These are phyloP conservation scores for Cherax destructor DNA, from an alignment of 1,140 invertebrate species.

Conservation along the genomic window DNA sequence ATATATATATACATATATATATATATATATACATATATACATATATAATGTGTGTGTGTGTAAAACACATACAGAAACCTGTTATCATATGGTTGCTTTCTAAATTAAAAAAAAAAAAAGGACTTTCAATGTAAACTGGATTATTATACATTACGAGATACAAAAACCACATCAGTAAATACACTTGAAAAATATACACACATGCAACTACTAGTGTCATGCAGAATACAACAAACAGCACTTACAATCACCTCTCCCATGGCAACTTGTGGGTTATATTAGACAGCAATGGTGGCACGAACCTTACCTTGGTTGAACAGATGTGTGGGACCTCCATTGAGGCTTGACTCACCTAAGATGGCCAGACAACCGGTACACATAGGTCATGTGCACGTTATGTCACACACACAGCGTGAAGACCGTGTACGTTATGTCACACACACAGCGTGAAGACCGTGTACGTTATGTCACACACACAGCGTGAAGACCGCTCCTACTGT, in stretches of 20 bases:
- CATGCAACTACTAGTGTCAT: not conserved
- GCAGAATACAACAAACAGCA: not conserved
- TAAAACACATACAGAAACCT: no score
- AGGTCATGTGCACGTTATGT: not conserved
- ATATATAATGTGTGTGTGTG: no score
- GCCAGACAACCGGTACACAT: not conserved
- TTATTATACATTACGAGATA: not conserved
- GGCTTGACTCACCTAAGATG: not conserved
- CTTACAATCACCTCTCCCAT: not conserved
- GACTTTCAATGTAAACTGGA: no score
- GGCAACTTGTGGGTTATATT: not conserved
- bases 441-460: not conserved
- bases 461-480: not conserved
- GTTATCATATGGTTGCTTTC: no score
- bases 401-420: no score
- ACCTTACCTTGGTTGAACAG: not conserved
- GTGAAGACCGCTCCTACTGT: slow-evolving; percentile 8
- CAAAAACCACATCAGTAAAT: not conserved
- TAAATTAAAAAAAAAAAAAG: no score
- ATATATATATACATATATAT: no score
- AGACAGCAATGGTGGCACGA: not conserved
- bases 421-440: not conserved
- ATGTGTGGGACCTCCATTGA: not conserved
- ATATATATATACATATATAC: no score
- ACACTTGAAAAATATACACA: not conserved